Conservation (phyloP, 2,797 vertebrate genomes). For the Amblyraja radiata region DNA sequence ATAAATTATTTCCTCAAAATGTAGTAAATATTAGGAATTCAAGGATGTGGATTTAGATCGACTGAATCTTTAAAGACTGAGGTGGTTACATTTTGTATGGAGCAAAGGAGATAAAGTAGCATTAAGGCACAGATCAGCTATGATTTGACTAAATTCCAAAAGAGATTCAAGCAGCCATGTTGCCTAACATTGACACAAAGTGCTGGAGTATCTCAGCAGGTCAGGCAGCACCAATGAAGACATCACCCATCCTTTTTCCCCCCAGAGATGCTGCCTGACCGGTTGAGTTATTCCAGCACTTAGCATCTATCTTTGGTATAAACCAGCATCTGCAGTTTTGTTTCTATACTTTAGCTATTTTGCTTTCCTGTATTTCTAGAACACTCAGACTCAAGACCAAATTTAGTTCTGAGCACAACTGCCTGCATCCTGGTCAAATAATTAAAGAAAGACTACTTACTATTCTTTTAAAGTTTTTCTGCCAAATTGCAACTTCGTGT, state of each 20-base stretch:
- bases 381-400: background rate
- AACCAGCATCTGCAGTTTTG: too few species aligned
- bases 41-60: background rate
- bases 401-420: background rate
- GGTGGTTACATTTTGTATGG: background rate
- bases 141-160: background rate
- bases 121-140: background rate
- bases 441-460: conserved; percentile 59
- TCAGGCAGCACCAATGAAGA: too few species aligned
- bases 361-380: background rate
- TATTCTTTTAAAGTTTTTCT: conserved; percentile 77
- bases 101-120: background rate
- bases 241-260: too few species aligned
- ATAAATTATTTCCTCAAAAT: background rate
- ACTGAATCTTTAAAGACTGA: background rate
- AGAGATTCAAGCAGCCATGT: too few species aligned
- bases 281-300: too few species aligned
- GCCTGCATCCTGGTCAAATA: background rate
- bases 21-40: background rate
- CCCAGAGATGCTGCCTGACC: too few species aligned
- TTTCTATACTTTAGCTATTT: too few species aligned
- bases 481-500: conserved; percentile 72
- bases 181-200: background rate
- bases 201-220: too few species aligned
- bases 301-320: too few species aligned